These are phyloP conservation scores for Plecotus auritus DNA, from an alignment of 2,113 vertebrate species.

Conservation along the genomic window DNA sequence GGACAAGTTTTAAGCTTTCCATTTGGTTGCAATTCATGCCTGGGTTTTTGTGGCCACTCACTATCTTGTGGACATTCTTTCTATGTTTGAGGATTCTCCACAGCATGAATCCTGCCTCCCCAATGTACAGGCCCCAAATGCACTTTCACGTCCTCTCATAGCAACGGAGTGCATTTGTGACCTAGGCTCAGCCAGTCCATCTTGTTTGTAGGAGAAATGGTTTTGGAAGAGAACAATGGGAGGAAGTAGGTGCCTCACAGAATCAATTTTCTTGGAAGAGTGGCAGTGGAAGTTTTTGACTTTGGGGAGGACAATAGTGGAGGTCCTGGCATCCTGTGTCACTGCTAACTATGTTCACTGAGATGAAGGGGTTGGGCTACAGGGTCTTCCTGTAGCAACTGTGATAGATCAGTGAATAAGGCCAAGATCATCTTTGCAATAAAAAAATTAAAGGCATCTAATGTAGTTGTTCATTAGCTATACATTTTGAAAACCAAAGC, in stretches of 20 bases:
- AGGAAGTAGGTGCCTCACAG: constrained; percentile 17
- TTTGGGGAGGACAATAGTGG: neutral
- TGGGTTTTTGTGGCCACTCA: neutral
- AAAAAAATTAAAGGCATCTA: neutral
- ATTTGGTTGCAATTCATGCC: neutral
- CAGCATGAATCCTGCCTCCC: neutral
- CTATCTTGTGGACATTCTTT: neutral
- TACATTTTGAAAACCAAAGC: constrained; percentile 9
- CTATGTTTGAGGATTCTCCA: neutral
- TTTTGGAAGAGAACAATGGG: constrained; percentile 33
- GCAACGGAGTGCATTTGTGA: neutral
- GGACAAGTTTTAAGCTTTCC: neutral
- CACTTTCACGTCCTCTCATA: neutral
- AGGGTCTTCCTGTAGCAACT: neutral
- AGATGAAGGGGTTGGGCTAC: neutral
- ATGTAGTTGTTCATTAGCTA: neutral
- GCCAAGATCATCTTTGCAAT: neutral
- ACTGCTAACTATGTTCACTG: neutral
- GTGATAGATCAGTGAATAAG: neutral
- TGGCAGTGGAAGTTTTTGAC: neutral
- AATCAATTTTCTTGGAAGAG: constrained; percentile 2
- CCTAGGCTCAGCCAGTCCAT: neutral
- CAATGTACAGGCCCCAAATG: neutral
- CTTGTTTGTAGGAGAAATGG: neutral
- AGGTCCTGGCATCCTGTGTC: neutral